These are phyloP conservation scores for Chamaea fasciata DNA, from an alignment of 2,113 vertebrate species.

Conservation along the genomic window DNA sequence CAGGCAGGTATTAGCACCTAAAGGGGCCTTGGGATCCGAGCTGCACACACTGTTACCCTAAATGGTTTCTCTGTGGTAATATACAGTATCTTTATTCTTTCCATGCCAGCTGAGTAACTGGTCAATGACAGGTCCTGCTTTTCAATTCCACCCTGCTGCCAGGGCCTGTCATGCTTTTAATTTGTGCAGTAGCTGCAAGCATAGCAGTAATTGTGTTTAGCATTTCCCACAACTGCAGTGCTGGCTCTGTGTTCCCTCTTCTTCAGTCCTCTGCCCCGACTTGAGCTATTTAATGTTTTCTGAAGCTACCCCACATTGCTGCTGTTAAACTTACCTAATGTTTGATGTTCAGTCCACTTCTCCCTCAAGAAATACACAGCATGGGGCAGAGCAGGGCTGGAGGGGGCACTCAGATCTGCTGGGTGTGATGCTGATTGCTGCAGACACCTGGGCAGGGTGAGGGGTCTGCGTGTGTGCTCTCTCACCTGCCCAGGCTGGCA, in stretches of 20 bases:
- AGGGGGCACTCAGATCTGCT: background rate
- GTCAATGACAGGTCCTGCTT: conserved; percentile 6
- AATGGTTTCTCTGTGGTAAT: background rate
- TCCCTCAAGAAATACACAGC: fast-evolving
- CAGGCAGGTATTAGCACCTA: background rate
- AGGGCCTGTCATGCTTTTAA: conserved; percentile 21
- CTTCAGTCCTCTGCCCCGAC: background rate
- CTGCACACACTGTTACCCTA: background rate
- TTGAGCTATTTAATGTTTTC: background rate
- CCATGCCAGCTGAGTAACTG: background rate
- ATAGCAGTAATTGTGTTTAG: background rate
- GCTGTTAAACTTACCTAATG: background rate
- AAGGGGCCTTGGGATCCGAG: background rate
- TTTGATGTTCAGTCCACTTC: background rate
- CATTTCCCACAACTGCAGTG: background rate
- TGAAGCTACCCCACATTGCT: background rate
- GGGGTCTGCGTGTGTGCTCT: background rate
- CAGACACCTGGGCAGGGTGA: background rate
- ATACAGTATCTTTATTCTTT: background rate
- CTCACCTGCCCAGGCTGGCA: background rate
- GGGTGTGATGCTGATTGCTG: background rate
- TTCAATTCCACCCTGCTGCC: background rate
- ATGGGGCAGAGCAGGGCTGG: background rate
- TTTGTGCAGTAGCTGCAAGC: conserved; percentile 43
- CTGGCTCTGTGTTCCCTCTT: background rate